Conservation (phyloP, 2,888 invertebrate species). For the Agrotis segetum region DNA sequence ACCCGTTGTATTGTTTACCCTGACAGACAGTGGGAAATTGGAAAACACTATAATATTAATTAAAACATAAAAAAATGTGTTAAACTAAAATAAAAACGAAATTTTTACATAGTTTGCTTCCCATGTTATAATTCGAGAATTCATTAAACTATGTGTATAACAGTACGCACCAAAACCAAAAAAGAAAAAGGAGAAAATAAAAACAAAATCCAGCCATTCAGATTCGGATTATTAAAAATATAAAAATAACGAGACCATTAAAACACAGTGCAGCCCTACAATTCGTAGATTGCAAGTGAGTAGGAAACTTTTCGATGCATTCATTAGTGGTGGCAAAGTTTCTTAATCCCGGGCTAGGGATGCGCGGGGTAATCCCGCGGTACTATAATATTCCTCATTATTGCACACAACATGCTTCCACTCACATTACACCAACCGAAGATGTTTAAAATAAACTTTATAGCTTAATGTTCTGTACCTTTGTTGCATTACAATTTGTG, state of each 20-base stretch:
- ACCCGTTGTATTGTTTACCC: too few relatives aligned
- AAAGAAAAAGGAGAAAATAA: conserved; percentile 6
- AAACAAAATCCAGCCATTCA: conserved; percentile 1
- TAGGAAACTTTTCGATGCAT: conserved; percentile 83
- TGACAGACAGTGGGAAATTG: too few relatives aligned
- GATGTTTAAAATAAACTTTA: conserved; percentile 62
- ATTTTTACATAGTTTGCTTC: neutral
- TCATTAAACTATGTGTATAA: neutral
- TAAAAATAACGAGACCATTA: conserved; percentile 59
- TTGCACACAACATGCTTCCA: conserved; percentile 57
- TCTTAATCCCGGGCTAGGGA: conserved; percentile 79
- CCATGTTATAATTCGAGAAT: neutral
- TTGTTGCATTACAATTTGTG: conserved; percentile 36
- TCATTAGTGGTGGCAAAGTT: conserved; percentile 83
- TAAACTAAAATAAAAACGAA: neutral
- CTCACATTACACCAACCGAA: conserved; percentile 54
- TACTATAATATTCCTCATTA: conserved; percentile 66
- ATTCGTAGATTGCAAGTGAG: conserved; percentile 81
- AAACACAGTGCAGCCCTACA: conserved; percentile 67
- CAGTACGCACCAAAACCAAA: conserved; percentile 9
- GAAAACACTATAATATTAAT: too few relatives aligned
- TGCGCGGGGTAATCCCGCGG: conserved; percentile 63
- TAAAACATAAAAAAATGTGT: too few relatives aligned
- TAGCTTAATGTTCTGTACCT: conserved; percentile 25
- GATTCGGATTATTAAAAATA: conserved; percentile 44